Base-by-base conservation (phyloP, 2,888 invertebrate species). In the Sphecodes monilicornis region DNA sequence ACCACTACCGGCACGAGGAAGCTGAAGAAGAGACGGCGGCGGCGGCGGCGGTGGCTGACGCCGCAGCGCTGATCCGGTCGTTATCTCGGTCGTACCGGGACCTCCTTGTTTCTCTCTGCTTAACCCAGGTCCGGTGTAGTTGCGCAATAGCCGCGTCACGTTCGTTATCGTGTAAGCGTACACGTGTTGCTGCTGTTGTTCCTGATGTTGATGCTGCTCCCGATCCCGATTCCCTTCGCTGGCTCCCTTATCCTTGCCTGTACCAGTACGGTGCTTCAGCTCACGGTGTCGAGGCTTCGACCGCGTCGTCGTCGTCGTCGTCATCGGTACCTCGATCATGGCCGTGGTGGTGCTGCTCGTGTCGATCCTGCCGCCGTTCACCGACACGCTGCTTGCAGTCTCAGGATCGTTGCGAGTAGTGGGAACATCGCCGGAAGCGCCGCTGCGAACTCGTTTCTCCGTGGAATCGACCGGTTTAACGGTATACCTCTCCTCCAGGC, bases 131-230 rank as follows among this genome's bases (percentile, higher is more conserved):
- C 93, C 93, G 91, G 93, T 93, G 90, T 94, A 93, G 91, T 93
- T 94, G 91, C 94, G 93, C 92, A 94, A 93, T 89, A 93, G 91
- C 87, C 93, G 92, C 91, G 94, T 94, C 92, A 93, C 92, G 91
- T 94, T 94, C 83, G 93, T 94, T 92, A 94, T 94, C 92, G 94
- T 94, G 90, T 94, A 94, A 85, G 94, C 93, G 91, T 94, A 94
- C 88, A 93, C 92, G 90, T 94, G 93, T 88, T 93, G 93, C 81
- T 89, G 91, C 80, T 88, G 89, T 70, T 82, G 86, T 69, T 78
- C 89, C 78, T 80, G 83, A 80, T 79, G 85, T 72, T 76, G 80
- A 46, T 46, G 46, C 29, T 71, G 71, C 71, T 46, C 29, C 73
- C 76, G 79, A 73, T 82, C 70, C 76, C 76, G 79, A 73, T 82